phyloP scores from a whole-genome alignment of 2,113 vertebrate species.

The Rhadina sibilatrix region DNA sequence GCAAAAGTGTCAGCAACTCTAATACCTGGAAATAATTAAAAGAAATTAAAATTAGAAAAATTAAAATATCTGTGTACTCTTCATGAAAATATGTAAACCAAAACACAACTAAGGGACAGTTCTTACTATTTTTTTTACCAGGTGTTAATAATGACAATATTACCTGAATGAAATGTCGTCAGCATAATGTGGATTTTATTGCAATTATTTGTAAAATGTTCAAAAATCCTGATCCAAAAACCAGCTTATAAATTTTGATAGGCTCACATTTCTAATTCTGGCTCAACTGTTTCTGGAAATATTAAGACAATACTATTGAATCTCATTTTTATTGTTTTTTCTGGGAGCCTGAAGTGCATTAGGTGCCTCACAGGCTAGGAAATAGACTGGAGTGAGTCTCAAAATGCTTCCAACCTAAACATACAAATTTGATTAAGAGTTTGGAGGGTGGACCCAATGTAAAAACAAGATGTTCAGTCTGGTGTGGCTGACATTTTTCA shows the following conservation, averaged over 20 bases:
- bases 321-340: not conserved
- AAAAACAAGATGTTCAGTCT: not conserved
- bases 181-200: not conserved
- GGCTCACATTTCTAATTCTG: not conserved
- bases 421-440: not conserved
- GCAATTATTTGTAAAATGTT: not conserved
- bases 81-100: not conserved
- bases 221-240: not conserved
- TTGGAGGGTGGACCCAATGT: not conserved
- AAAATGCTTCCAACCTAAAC: slow-evolving; percentile 7
- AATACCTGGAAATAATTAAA: not conserved
- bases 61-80: not conserved
- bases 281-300: not conserved
- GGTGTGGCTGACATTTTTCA: not conserved
- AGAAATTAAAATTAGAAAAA: not conserved
- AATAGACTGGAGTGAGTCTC: not conserved
- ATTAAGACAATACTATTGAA: not conserved
- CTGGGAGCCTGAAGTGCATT: not conserved
- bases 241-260: not conserved
- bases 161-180: not conserved
- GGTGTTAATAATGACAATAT: not conserved
- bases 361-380: not conserved
- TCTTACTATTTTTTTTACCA: not conserved
- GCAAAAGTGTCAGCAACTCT: not conserved
- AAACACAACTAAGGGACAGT: not conserved